Conservation (phyloP, 2,113 vertebrate genomes). For the Camelus bactrianus region DNA sequence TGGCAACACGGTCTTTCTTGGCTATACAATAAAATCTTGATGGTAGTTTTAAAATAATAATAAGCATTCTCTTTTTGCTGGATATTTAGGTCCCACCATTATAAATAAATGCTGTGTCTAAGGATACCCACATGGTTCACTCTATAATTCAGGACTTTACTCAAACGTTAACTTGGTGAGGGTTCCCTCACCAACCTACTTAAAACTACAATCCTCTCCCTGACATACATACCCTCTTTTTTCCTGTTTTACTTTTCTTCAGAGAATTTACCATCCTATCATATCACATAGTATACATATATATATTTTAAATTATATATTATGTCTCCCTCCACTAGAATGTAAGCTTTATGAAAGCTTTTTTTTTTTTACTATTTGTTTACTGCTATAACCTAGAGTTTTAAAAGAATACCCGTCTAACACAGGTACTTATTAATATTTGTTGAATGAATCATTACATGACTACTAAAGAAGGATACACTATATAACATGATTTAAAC, state of each 20-base stretch:
- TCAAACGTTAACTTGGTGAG: neutral
- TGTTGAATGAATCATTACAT: conserved; percentile 9
- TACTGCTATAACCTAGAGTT: neutral
- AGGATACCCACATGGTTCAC: neutral
- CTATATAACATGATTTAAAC: conserved; percentile 29
- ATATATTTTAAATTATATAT: neutral
- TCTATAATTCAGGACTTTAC: conserved; percentile 34
- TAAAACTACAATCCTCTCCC: neutral
- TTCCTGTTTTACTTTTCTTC: neutral
- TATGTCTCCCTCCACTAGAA: neutral
- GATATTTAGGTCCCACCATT: neutral
- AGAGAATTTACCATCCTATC: neutral
- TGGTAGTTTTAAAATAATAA: conserved; percentile 31
- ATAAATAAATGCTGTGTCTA: conserved; percentile 42
- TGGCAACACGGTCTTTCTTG: conserved; percentile 6
- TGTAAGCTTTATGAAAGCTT: conserved; percentile 30
- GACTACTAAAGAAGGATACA: conserved; percentile 22
- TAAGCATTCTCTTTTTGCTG: conserved; percentile 12
- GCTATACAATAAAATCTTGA: neutral
- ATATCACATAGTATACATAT: neutral
- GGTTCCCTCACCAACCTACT: conserved; percentile 7
- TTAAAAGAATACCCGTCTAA: neutral
- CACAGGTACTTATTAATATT: neutral
- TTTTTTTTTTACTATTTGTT: conserved; percentile 22
- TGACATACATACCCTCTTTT: neutral